phyloP scores from a whole-genome alignment of 2,888 invertebrate species.

The Piscicola geometra region DNA sequence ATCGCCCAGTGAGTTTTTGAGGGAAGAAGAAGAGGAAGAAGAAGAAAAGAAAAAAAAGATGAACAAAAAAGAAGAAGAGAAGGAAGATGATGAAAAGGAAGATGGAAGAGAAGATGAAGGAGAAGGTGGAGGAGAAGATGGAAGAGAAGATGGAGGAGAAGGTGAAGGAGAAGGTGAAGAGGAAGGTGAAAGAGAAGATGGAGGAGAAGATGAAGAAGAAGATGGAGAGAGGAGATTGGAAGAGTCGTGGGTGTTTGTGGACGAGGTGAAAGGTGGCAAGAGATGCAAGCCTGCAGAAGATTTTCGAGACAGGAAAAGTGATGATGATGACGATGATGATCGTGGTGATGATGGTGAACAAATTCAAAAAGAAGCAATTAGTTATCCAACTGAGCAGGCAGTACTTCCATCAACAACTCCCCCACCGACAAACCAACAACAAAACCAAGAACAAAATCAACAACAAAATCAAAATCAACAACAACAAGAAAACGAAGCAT shows the following conservation, averaged over 20 bases:
- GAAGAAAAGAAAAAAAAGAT: neutral
- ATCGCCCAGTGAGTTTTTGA: slow-evolving; percentile 26
- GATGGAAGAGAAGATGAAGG: slow-evolving; percentile 13
- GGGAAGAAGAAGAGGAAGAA: slow-evolving; percentile 17
- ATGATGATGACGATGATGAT: neutral
- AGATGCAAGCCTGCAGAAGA: neutral
- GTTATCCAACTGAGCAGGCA: too few species aligned
- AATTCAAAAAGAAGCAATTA: too few species aligned
- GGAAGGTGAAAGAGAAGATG: neutral
- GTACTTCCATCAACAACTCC: neutral
- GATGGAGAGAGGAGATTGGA: neutral
- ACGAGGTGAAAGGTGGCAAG: neutral
- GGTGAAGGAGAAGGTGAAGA: slow-evolving; percentile 5
- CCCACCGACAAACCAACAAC: slow-evolving; percentile 4
- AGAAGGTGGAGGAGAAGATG: slow-evolving; percentile 10
- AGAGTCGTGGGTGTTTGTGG: neutral
- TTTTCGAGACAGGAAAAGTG: neutral
- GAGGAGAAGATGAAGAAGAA: neutral
- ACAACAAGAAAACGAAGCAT: too few species aligned
- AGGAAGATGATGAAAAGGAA: slow-evolving; percentile 11
- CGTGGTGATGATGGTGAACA: too few species aligned
- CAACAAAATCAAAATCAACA: neutral
- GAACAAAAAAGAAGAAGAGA: neutral
- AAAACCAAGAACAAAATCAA: neutral
- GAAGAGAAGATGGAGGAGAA: neutral